These are phyloP conservation scores for Chelmon rostratus DNA, from an alignment of 2,797 vertebrate genomes.

Conservation along the genomic window DNA sequence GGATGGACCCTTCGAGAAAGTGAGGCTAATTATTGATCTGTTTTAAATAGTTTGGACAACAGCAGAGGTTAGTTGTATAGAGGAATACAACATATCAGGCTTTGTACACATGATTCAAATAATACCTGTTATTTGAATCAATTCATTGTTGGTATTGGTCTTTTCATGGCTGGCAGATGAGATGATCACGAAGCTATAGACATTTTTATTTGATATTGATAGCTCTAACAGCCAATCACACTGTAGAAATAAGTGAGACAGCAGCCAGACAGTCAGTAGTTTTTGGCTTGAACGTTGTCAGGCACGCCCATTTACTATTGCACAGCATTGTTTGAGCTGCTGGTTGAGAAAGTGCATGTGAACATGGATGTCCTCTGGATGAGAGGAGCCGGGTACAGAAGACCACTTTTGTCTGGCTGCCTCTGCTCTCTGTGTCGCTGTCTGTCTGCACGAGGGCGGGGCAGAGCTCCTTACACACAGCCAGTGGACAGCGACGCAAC, in stretches of 20 bases:
- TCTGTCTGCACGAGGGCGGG: too few species aligned
- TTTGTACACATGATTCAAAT: background rate
- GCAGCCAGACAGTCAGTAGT: background rate
- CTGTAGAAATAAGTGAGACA: background rate
- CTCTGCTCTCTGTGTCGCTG: too few species aligned
- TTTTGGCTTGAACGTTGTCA: background rate
- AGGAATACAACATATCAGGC: background rate
- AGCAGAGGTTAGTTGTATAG: background rate
- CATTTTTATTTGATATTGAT: too few species aligned
- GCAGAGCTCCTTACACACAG: too few species aligned
- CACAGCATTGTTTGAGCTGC: too few species aligned
- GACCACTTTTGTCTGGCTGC: too few species aligned
- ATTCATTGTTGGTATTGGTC: background rate
- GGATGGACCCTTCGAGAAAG: background rate
- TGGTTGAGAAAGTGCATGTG: too few species aligned
- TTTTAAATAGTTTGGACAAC: background rate
- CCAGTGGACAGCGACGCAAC: too few species aligned
- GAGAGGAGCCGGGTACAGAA: too few species aligned
- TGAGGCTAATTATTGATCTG: too few species aligned
- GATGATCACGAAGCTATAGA: too few species aligned
- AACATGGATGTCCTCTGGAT: background rate
- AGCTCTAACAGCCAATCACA: background rate
- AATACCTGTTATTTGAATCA: background rate
- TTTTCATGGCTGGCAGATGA: background rate
- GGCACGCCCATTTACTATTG: background rate